Evolutionary conservation across 2,113 vertebrate species (phyloP), one percentile per base, ranked within the genome.

Genomic region (Atractosteus spatula): DNA sequence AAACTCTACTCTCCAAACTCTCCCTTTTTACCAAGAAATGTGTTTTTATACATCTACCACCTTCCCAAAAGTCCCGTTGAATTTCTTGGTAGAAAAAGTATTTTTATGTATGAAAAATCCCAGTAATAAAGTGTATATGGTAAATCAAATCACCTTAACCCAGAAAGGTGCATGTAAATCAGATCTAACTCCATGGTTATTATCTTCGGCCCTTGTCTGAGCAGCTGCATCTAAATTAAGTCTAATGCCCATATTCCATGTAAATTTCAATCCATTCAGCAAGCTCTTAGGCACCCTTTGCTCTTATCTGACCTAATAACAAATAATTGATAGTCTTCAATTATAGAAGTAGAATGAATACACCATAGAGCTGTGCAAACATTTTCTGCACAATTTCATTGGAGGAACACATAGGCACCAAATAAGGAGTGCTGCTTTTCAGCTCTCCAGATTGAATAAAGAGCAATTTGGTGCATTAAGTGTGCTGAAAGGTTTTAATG

Each of bases 391-490:
- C 68, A 51, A 54, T 74, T 74, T 55, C 62, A 64, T 64, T 65
- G 64, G 47, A 41, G 61, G 62, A 74, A 68, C 44, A 42, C n/a
- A 68, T 2, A 5, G 55, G 45, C 62, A 62, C 51, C 62, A 13
- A 74, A 74, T 57, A 54, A n/a, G 12, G 62, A 41, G 12, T 55
- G 68, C 47, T 64, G 68, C 68, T 66, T 65, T 74, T 79, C 66
- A 68, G 72, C 76, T 71, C 74, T 68, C 66, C 74, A 70, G 47
- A 71, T 43, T 63, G 75, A 73, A 82, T 77, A 74, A 64, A 64
- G 55, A 72, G 71, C 79, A 77, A 84, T 83, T 82, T 84, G 81
- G 74, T 83, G 77, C 77, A 80, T 82, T 83, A 82, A 83, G 79
- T 81, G 77, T 76, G 71, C 76, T 51, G 77, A 78, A 71, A 73